Evolutionary conservation across 2,888 invertebrate species (phyloP).

Genomic region (Sesia bembeciformis): DNA sequence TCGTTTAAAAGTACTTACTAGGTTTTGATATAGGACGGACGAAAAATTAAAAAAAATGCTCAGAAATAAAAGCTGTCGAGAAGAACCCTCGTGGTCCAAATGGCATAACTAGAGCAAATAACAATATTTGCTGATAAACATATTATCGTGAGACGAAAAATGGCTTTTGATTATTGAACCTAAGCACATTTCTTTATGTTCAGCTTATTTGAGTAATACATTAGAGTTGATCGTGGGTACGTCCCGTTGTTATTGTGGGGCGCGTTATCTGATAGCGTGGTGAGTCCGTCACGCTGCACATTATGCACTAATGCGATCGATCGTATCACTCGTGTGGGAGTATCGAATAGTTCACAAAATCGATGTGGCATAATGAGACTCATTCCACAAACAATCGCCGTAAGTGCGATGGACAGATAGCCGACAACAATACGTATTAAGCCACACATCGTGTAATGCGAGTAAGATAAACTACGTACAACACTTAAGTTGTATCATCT

Average conservation of each 20-base stretch:
- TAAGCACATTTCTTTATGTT: not conserved
- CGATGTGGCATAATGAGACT: constrained; percentile 5
- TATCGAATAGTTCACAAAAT: constrained; percentile 4
- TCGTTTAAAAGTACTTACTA: too few relatives aligned
- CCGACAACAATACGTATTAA: constrained; percentile 7
- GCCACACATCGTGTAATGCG: constrained; percentile 1
- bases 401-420: constrained; percentile 11
- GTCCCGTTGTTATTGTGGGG: not conserved
- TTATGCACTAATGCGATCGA: constrained; percentile 3
- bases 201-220: not conserved
- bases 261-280: not conserved
- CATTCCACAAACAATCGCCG: constrained; percentile 8
- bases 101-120: not conserved
- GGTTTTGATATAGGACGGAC: too few relatives aligned
- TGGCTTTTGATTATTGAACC: not conserved
- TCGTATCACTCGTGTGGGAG: constrained; percentile 5
- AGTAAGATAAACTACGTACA: too few relatives aligned
- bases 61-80: too few relatives aligned
- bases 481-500: too few relatives aligned
- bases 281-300: constrained; percentile 1
- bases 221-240: not conserved
- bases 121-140: not conserved
- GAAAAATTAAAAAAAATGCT: too few relatives aligned
- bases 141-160: constrained; percentile 1
- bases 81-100: not conserved